Conservation (phyloP, 2,113 vertebrate genomes). For the Oenanthe melanoleuca region DNA sequence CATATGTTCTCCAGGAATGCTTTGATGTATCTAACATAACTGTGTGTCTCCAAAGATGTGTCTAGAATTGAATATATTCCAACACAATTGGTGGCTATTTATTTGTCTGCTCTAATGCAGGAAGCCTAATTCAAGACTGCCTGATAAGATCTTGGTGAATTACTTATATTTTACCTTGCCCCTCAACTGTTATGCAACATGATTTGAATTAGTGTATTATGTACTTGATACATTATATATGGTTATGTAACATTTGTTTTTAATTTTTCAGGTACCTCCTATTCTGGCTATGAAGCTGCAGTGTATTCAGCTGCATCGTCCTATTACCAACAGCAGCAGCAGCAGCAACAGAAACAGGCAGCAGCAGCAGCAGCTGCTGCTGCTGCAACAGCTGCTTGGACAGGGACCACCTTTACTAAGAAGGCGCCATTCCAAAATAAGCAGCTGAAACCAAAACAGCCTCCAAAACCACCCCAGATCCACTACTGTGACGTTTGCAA, state of each 20-base stretch:
- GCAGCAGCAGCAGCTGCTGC: constrained; percentile 89
- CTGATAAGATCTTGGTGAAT: neutral
- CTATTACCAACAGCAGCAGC: constrained; percentile 96
- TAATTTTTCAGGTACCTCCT: constrained; percentile 87
- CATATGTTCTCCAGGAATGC: neutral
- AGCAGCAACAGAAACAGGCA: constrained; percentile 89
- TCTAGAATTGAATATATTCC: neutral
- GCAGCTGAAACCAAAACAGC: constrained; percentile 94
- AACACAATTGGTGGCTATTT: neutral
- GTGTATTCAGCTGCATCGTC: constrained; percentile 97
- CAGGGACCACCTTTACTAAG: constrained; percentile 94
- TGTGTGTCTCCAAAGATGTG: neutral
- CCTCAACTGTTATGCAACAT: neutral
- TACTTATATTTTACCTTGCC: neutral
- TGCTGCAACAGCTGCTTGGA: constrained; percentile 93
- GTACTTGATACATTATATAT: constrained; percentile 4
- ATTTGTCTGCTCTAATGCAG: neutral
- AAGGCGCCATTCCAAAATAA: constrained; percentile 96
- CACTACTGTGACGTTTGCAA: constrained; percentile 99
- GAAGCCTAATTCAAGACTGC: neutral
- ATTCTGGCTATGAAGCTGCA: constrained; percentile 97
- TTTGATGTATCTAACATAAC: neutral
- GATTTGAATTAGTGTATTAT: neutral
- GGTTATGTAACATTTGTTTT: constrained; percentile 53
- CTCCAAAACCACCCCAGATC: constrained; percentile 97